phyloP scores from a whole-genome alignment of 2,797 vertebrate species.

The Paratrypauchen microcephalus region DNA sequence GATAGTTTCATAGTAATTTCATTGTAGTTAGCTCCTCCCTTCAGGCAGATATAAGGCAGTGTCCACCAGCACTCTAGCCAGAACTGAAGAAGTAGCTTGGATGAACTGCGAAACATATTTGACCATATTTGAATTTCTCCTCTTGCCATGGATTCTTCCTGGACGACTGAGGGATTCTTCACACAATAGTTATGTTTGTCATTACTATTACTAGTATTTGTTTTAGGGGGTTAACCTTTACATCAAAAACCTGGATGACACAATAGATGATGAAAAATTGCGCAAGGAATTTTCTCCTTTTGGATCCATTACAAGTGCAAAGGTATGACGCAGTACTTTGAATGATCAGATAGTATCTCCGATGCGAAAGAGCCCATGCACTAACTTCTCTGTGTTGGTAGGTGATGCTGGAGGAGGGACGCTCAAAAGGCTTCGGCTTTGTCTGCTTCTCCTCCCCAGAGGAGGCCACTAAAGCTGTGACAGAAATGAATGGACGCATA shows the following conservation, averaged over 20 bases:
- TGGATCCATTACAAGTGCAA: constrained; percentile 96
- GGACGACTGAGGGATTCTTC: too few relatives aligned
- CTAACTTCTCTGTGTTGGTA: constrained; percentile 45
- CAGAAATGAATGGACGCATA: constrained; percentile 99
- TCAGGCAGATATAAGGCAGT: too few relatives aligned
- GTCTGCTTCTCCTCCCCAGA: constrained; percentile 99
- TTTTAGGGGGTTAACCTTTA: constrained; percentile 96
- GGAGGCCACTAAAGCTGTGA: constrained; percentile 97
- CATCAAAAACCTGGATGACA: constrained; percentile 98
- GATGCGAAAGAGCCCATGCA: background rate
- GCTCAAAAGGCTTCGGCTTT: constrained; percentile 98
- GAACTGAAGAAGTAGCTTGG: too few relatives aligned
- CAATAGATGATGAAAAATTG: constrained; percentile 97
- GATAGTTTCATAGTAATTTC: too few relatives aligned
- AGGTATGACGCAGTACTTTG: constrained; percentile 74
- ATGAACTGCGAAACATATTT: too few relatives aligned
- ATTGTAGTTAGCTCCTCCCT: too few relatives aligned
- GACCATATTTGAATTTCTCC: too few relatives aligned
- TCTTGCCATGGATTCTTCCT: too few relatives aligned
- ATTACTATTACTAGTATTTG: constrained; percentile 13
- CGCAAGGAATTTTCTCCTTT: constrained; percentile 98
- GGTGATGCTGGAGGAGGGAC: constrained; percentile 98
- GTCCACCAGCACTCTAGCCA: too few relatives aligned
- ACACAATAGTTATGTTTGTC: background rate
- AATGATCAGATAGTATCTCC: background rate